These are phyloP conservation scores for Plemyria rubiginata DNA, from an alignment of 2,888 invertebrate species.

Conservation along the genomic window DNA sequence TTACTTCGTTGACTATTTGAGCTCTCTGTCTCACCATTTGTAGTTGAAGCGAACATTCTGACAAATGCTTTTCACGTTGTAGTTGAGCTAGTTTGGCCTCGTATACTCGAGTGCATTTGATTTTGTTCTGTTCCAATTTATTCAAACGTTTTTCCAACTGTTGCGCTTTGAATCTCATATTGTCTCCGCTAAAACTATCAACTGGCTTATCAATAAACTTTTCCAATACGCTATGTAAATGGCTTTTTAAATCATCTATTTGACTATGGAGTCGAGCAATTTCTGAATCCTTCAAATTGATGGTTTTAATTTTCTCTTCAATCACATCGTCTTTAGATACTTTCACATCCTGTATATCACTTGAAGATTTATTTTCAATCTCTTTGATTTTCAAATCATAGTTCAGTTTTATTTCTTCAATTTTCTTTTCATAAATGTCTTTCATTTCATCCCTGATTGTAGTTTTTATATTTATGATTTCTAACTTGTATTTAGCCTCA, in stretches of 20 bases:
- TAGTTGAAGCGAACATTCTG: conserved; percentile 70
- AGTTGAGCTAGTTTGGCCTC: conserved; percentile 66
- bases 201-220: conserved; percentile 57
- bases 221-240: conserved; percentile 55
- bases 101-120: conserved; percentile 59
- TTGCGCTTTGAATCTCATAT: conserved; percentile 50
- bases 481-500: conserved; percentile 61
- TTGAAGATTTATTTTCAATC: conserved; percentile 47
- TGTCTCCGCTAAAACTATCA: conserved; percentile 49
- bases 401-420: conserved; percentile 57
- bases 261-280: conserved; percentile 55
- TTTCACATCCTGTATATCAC: conserved; percentile 50
- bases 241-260: conserved; percentile 61
- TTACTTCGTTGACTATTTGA: conserved; percentile 65
- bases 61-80: conserved; percentile 70
- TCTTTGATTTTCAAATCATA: conserved; percentile 57
- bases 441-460: conserved; percentile 58
- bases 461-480: conserved; percentile 59
- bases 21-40: conserved; percentile 70
- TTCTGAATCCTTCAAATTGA: conserved; percentile 62
- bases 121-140: conserved; percentile 67
- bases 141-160: conserved; percentile 68
- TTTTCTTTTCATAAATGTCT: conserved; percentile 55
- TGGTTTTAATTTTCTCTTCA: conserved; percentile 57
- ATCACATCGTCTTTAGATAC: conserved; percentile 52